A percentile compares a stretch with the other conserved stretches of the same genome.
These are phyloP conservation scores for Myiozetetes cayanensis DNA, from an alignment of 2,113 vertebrate species.

Conservation along the genomic window DNA sequence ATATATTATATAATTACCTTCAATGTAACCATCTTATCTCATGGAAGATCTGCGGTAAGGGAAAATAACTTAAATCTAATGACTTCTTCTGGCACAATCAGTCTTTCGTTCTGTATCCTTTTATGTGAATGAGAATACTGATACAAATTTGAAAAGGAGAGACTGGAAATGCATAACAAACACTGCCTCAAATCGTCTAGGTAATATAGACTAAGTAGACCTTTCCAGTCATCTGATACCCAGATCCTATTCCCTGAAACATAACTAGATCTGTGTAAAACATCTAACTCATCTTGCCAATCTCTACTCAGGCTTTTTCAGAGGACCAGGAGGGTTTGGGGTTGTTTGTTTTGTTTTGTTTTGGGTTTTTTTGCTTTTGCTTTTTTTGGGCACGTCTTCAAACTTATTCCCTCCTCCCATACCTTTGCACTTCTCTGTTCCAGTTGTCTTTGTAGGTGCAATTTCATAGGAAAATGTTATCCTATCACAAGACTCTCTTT, in stretches of 20 bases:
- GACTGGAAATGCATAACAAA: not conserved
- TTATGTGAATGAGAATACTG: constrained; percentile 15
- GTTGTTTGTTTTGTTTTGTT: not conserved
- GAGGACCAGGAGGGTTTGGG: not conserved
- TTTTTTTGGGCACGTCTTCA: not conserved
- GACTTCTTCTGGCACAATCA: constrained; percentile 17
- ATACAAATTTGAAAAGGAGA: constrained; percentile 1
- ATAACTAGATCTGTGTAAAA: not conserved
- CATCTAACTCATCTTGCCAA: not conserved
- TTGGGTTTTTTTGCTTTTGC: not conserved
- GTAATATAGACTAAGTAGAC: not conserved
- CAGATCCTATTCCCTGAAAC: not conserved
- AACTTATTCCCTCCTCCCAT: not conserved
- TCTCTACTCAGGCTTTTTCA: not conserved
- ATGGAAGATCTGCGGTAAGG: constrained; percentile 1
- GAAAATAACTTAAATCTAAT: constrained; percentile 44
- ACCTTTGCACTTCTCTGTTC: not conserved
- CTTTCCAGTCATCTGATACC: not conserved
- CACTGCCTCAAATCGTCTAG: not conserved
- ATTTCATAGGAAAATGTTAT: constrained; percentile 53
- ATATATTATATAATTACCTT: constrained; percentile 36
- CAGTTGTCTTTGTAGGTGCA: constrained; percentile 32
- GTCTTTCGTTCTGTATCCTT: not conserved
- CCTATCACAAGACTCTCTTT: constrained; percentile 28
- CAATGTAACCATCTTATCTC: constrained; percentile 16